Conservation (phyloP, 2,113 vertebrate species). For the Furnarius figulus region DNA sequence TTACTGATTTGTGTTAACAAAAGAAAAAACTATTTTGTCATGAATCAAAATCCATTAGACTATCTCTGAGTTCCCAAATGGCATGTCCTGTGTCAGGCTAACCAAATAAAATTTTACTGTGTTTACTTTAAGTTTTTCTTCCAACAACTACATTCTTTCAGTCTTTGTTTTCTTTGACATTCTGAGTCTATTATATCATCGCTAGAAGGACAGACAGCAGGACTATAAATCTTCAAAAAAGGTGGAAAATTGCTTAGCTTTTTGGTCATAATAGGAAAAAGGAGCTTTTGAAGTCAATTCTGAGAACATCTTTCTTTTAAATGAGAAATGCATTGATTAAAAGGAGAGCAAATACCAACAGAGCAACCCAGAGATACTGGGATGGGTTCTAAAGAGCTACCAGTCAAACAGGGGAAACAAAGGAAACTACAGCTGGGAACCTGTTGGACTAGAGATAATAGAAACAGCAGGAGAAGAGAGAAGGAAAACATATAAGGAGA, state of each 20-base stretch:
- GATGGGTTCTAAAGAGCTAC: slow-evolving; percentile 51
- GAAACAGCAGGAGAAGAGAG: slow-evolving; percentile 56
- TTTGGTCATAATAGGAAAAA: slow-evolving; percentile 40
- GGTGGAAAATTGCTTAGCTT: not conserved
- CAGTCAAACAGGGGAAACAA: slow-evolving; percentile 49
- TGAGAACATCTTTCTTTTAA: slow-evolving; percentile 43
- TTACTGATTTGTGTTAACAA: not conserved
- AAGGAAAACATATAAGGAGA: slow-evolving; percentile 38
- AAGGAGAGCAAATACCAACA: slow-evolving; percentile 37
- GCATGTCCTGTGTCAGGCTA: not conserved
- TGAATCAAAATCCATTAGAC: not conserved
- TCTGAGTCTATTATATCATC: slow-evolving; percentile 13
- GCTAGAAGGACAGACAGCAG: not conserved
- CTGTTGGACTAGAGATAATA: slow-evolving; percentile 65
- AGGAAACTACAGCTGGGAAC: slow-evolving; percentile 58
- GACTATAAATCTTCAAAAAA: slow-evolving; percentile 15
- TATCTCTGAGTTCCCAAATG: not conserved
- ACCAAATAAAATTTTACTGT: not conserved
- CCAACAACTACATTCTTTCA: not conserved
- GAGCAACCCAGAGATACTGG: slow-evolving; percentile 1
- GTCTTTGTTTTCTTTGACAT: not conserved
- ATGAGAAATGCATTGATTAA: slow-evolving; percentile 65
- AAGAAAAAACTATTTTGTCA: not conserved
- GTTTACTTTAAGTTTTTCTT: not conserved
- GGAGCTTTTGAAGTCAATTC: not conserved